Percentiles rank a stretch among this genome's conserved stretches.
Conservation (phyloP, 2,113 vertebrate species). For the Serilophus lunatus region DNA sequence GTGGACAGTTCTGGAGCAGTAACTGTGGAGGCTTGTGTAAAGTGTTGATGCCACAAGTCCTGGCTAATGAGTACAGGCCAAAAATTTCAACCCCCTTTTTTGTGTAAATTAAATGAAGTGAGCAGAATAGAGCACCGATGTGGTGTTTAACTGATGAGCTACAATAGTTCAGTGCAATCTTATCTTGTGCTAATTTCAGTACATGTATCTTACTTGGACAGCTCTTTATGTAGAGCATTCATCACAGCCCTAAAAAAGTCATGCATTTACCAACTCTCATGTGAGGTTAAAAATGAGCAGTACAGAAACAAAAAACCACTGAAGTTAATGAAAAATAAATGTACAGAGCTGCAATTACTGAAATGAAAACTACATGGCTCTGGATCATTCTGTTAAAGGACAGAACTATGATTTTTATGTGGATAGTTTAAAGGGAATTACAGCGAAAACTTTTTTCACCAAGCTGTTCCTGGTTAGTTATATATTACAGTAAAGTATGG, state of each 20-base stretch:
- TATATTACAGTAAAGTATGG: background rate
- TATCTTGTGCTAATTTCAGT: background rate
- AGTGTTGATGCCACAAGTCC: background rate
- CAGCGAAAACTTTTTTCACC: background rate
- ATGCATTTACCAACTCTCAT: rapidly evolving
- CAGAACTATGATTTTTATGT: background rate
- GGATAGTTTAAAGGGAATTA: background rate
- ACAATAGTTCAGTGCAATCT: background rate
- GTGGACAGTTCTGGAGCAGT: background rate
- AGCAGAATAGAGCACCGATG: background rate
- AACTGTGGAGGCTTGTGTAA: background rate
- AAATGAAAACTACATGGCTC: background rate
- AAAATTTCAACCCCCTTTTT: background rate
- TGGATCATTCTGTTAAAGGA: background rate
- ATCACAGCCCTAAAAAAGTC: background rate
- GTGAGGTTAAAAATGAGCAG: background rate
- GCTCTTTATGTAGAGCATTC: background rate
- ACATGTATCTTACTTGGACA: background rate
- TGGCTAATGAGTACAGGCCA: background rate
- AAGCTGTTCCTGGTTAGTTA: background rate
- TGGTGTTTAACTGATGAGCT: background rate
- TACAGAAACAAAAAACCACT: background rate
- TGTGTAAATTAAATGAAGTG: background rate
- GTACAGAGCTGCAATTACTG: background rate
- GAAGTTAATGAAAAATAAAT: background rate